These are phyloP conservation scores for Nilaparvata lugens DNA, from an alignment of 1,140 invertebrate genomes.

Conservation along the genomic window DNA sequence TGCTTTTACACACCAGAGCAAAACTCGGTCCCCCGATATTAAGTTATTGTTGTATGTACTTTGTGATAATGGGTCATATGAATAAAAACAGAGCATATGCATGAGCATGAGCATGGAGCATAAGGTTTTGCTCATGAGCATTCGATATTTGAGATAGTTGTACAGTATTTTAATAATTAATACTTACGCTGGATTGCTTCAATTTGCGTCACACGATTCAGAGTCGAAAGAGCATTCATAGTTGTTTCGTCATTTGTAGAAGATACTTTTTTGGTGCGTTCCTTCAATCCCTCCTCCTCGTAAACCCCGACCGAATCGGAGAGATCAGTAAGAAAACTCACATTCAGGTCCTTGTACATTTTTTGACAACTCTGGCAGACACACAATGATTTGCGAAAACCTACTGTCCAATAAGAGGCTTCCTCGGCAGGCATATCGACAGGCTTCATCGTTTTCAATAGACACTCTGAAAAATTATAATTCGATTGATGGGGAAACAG, in stretches of 20 bases:
- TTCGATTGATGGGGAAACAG: too few species aligned
- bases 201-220: constrained; percentile 73
- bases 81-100: too few species aligned
- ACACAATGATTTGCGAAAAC: constrained; percentile 43
- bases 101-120: too few species aligned
- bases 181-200: constrained; percentile 60
- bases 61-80: too few species aligned
- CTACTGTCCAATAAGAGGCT: constrained; percentile 36
- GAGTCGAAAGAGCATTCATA: constrained; percentile 61
- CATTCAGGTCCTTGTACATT: constrained; percentile 55
- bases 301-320: constrained; percentile 81
- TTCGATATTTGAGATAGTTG: too few species aligned
- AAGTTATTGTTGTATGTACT: too few species aligned
- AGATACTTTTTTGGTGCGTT: constrained; percentile 29
- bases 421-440: constrained; percentile 15
- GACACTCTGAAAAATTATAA: constrained; percentile 9
- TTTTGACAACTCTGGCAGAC: constrained; percentile 40
- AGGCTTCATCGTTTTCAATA: constrained; percentile 8
- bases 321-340: constrained; percentile 66
- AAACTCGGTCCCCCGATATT: too few species aligned
- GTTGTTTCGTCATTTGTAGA: constrained; percentile 34
- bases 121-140: too few species aligned
- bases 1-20: too few species aligned
- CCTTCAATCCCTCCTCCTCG: constrained; percentile 63
- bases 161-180: constrained; percentile 2